Percentiles rank a stretch among this genome's conserved stretches.
Evolutionary conservation across 2,113 vertebrate genomes (phyloP).

Genomic region (Bambusicola thoracicus): DNA sequence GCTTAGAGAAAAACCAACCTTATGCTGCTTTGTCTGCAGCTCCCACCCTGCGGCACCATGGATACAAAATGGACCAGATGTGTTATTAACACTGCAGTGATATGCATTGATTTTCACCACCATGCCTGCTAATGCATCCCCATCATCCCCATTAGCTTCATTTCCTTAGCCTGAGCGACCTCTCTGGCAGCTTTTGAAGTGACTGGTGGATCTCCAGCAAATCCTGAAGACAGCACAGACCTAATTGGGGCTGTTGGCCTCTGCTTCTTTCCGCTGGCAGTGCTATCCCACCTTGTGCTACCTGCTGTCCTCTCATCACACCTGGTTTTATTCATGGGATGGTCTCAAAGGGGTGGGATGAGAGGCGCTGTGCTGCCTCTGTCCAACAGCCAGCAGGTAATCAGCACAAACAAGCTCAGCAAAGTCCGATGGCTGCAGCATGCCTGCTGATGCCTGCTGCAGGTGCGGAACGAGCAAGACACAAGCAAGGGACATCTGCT

Average conservation of each 20-base stretch:
- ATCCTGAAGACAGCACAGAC: fast-evolving
- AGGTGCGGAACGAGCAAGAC: background rate
- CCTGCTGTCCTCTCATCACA: background rate
- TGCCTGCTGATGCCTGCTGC: fast-evolving
- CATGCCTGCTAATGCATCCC: background rate
- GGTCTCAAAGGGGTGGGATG: fast-evolving
- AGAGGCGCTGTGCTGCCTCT: fast-evolving
- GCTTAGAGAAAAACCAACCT: background rate
- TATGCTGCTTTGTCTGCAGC: background rate
- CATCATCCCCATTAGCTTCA: fast-evolving
- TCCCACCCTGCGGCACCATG: background rate
- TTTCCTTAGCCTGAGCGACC: background rate
- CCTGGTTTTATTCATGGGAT: fast-evolving
- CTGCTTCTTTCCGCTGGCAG: fast-evolving
- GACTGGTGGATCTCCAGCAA: background rate
- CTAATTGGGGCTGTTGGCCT: fast-evolving
- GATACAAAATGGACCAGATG: fast-evolving
- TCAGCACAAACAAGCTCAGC: background rate
- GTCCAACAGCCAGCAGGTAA: background rate
- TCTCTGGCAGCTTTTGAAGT: background rate
- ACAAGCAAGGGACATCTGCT: fast-evolving
- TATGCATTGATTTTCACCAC: background rate
- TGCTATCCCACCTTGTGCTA: fast-evolving
- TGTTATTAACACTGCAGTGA: background rate
- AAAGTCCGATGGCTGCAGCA: background rate